Evolutionary conservation across 1,140 invertebrate species (phyloP), one percentile per base, ranked within the genome.

Genomic region (Riptortus pedestris): DNA sequence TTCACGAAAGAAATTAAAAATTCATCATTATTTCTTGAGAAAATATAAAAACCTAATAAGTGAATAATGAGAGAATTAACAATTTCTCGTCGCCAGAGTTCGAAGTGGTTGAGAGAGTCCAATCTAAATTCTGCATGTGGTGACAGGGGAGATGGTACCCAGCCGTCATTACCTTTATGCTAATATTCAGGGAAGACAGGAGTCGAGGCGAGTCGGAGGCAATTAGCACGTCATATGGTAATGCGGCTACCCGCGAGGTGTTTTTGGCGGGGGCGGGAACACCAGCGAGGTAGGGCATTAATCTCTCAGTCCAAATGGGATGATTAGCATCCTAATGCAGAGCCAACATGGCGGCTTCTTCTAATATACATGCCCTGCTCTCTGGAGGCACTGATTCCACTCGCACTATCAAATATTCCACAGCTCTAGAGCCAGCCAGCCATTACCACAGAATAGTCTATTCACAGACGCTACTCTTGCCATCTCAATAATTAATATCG

Each of bases 181-280:
- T 59, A 64, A 64, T 64, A 33, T 45, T 55, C 20, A 1, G 51
- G 18, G 24, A 18, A 47, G 22, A 47, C 45, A 22, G 61, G 48
- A 43, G 29, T 20, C 20, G 47, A 31, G n/a, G n/a, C n/a, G n/a
- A n/a, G n/a, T n/a, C n/a, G n/a, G n/a, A n/a, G 20, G 63, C 63
- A 59, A 64, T 64, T 64, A 64, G 55, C 63, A 64, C 55, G 63
- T 64, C 63, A 64, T 64, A 64, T 64, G 63, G 52, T 64, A 64
- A 64, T 64, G 18, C n/a, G n/a, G n/a, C n/a, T n/a, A 16, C 16
- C 28, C 16, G 47, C 18, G 63, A 28, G 55, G 63, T 64, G 63
- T 64, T 64, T 64, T 64, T 64, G 63, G 55, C 63, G 55, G 51
- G 51, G 51, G 14, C 31, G 31, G 31, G 31, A 14, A 38, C 5